phyloP scores from a whole-genome alignment of 2,888 invertebrate genomes.

The Anoncus sp. region DNA sequence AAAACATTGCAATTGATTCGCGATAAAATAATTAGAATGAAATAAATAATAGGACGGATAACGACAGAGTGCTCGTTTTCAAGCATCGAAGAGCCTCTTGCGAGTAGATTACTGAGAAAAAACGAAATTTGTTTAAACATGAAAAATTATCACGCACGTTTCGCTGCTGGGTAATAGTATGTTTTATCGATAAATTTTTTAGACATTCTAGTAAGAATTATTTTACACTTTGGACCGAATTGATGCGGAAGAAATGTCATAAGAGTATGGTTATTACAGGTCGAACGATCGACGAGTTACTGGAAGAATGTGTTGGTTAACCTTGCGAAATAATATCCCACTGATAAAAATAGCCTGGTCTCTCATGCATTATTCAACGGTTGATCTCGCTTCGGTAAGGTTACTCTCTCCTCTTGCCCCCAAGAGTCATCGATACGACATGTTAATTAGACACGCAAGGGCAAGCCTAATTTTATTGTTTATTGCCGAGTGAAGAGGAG shows the following conservation, averaged over 20 bases:
- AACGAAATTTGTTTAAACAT: too few relatives aligned
- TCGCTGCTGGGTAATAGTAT: slow-evolving; percentile 43
- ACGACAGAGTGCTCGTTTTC: too few relatives aligned
- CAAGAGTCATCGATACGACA: slow-evolving; percentile 10
- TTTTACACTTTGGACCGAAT: background rate
- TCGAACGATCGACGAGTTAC: background rate
- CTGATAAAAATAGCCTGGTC: slow-evolving; percentile 9
- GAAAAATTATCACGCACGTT: slow-evolving; percentile 31
- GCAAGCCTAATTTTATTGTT: slow-evolving; percentile 51
- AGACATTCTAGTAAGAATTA: background rate
- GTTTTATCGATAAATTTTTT: background rate
- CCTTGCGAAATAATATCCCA: slow-evolving; percentile 19
- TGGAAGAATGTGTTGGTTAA: background rate
- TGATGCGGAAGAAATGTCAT: background rate
- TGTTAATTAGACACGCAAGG: slow-evolving; percentile 24
- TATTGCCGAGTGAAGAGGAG: slow-evolving; percentile 13
- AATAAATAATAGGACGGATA: too few relatives aligned
- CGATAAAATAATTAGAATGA: too few relatives aligned
- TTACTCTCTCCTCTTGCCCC: slow-evolving; percentile 17
- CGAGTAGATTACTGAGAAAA: too few relatives aligned
- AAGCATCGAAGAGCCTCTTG: too few relatives aligned
- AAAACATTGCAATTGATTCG: too few relatives aligned
- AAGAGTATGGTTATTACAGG: slow-evolving; percentile 1
- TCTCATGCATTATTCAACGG: slow-evolving; percentile 53
- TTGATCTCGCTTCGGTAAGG: slow-evolving; percentile 17